Conservation (phyloP, 2,888 invertebrate genomes). For the Prosapia bicincta region DNA sequence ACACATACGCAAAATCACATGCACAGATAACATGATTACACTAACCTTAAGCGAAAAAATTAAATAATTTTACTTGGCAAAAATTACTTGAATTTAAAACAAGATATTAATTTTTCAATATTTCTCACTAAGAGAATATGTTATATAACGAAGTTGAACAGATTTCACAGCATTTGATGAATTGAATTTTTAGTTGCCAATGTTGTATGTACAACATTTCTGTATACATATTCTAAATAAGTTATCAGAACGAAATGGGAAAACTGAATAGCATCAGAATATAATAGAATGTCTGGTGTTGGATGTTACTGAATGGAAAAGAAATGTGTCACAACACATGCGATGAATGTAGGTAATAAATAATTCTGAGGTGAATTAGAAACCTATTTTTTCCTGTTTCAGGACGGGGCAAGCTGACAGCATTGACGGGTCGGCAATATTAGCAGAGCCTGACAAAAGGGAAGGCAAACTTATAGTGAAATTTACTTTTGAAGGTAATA, state of each 20-base stretch:
- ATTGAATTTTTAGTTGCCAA: too few species aligned
- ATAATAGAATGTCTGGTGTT: not conserved
- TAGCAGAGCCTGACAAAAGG: not conserved
- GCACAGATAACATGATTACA: too few species aligned
- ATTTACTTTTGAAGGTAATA: not conserved
- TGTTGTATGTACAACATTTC: too few species aligned
- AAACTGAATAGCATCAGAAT: not conserved
- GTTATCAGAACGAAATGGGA: not conserved
- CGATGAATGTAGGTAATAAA: not conserved
- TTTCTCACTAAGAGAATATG: too few species aligned
- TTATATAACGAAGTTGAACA: too few species aligned
- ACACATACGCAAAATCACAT: too few species aligned
- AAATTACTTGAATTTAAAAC: too few species aligned
- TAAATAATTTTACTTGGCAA: too few species aligned
- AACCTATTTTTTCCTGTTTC: not conserved
- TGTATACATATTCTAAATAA: too few species aligned
- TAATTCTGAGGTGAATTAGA: not conserved
- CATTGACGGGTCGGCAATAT: not conserved
- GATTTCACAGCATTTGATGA: too few species aligned
- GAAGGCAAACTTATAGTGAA: conserved; percentile 8
- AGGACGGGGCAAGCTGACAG: not conserved
- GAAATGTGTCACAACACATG: not conserved
- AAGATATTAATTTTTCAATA: too few species aligned
- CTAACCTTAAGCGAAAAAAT: too few species aligned
- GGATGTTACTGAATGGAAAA: not conserved